These are phyloP conservation scores for Geotrypetes seraphini DNA, from an alignment of 2,797 vertebrate species.

Conservation along the genomic window DNA sequence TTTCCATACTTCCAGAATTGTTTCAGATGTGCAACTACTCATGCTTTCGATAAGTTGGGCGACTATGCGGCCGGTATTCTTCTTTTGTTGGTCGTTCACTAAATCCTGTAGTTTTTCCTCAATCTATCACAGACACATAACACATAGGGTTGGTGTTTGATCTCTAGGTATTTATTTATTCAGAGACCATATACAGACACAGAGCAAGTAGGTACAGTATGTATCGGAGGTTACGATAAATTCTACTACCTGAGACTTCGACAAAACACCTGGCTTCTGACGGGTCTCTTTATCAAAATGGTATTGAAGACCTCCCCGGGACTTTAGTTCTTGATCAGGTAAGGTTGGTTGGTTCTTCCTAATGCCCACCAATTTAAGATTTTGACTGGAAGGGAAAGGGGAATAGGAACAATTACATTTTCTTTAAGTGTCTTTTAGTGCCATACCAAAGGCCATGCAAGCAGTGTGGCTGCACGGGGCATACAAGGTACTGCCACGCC, in stretches of 20 bases:
- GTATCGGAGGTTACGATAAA: too few species aligned
- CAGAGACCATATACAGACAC: too few species aligned
- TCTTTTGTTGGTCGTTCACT: constrained; percentile 50
- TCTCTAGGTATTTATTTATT: too few species aligned
- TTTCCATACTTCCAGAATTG: constrained; percentile 56
- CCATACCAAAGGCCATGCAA: too few species aligned
- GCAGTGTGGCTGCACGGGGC: too few species aligned
- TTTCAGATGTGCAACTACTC: constrained; percentile 33
- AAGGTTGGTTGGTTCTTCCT: neutral
- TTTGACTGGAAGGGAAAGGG: neutral
- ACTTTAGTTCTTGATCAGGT: neutral
- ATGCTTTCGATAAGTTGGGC: constrained; percentile 64
- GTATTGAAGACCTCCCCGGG: constrained; percentile 12
- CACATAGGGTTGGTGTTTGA: neutral
- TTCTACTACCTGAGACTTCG: constrained; percentile 38
- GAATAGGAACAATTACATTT: too few species aligned
- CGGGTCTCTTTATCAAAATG: constrained; percentile 28
- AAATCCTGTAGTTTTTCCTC: constrained; percentile 54
- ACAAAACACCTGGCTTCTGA: constrained; percentile 34
- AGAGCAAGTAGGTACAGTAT: too few species aligned
- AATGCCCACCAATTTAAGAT: neutral
- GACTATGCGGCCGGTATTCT: constrained; percentile 49
- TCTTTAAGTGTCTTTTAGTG: too few species aligned
- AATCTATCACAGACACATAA: constrained; percentile 42
- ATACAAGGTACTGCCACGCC: too few species aligned